phyloP scores from a whole-genome alignment of 1,140 invertebrate species.

The Pseudomyrmex sp. region DNA sequence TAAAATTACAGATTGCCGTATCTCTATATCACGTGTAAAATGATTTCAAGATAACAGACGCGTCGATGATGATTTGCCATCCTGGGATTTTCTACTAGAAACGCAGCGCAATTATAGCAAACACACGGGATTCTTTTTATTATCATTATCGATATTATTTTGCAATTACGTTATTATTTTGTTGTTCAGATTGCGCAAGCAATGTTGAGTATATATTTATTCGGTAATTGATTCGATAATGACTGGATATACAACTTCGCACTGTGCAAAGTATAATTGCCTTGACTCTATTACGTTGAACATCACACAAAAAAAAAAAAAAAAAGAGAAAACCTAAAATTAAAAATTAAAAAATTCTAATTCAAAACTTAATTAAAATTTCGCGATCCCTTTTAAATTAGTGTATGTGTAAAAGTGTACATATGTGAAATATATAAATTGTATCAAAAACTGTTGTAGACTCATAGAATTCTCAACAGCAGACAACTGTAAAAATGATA shows the following conservation, averaged over 20 bases:
- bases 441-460: not conserved
- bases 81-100: slow-evolving; percentile 43
- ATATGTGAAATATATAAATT: not conserved
- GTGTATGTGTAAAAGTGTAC: too few species aligned
- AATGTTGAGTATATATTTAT: not conserved
- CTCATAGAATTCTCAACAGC: not conserved
- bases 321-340: not conserved
- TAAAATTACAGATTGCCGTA: slow-evolving; percentile 58
- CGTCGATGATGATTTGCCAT: slow-evolving; percentile 44
- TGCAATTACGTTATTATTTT: slow-evolving; percentile 4
- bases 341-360: not conserved
- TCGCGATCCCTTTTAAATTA: not conserved
- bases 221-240: not conserved
- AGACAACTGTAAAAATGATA: slow-evolving; percentile 12
- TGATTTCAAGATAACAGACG: slow-evolving; percentile 57
- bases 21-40: slow-evolving; percentile 59
- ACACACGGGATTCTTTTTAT: slow-evolving; percentile 45
- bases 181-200: not conserved
- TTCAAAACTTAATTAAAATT: not conserved
- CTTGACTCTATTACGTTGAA: too few species aligned
- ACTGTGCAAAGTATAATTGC: too few species aligned
- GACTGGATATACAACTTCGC: not conserved
- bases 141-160: slow-evolving; percentile 37
- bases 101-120: slow-evolving; percentile 19
- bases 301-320: too few species aligned